These are phyloP conservation scores for Zaprionus davidi DNA, from an alignment of 1,140 invertebrate species.

Conservation along the genomic window DNA sequence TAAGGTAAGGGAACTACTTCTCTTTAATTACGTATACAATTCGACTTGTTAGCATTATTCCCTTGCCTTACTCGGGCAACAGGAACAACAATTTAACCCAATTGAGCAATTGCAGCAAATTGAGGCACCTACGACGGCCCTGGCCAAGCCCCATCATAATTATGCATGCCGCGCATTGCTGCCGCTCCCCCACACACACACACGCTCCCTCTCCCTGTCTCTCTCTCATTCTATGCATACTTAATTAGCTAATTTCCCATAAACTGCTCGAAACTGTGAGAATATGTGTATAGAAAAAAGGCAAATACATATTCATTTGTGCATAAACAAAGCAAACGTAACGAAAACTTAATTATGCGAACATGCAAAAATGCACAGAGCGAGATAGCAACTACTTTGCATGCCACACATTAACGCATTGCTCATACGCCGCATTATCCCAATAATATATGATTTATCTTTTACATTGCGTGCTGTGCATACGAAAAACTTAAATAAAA, in stretches of 20 bases:
- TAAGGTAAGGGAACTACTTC: background rate
- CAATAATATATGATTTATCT: slow-evolving; percentile 12
- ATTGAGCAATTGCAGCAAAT: slow-evolving; percentile 36
- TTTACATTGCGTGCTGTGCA: slow-evolving; percentile 49
- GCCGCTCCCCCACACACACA: slow-evolving; percentile 40
- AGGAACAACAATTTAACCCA: slow-evolving; percentile 29
- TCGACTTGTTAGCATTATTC: no score
- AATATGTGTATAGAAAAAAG: slow-evolving; percentile 49
- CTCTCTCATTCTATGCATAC: slow-evolving; percentile 48
- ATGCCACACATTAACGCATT: slow-evolving; percentile 37
- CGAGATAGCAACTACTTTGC: slow-evolving; percentile 41
- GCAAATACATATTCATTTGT: slow-evolving; percentile 30
- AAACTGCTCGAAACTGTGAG: slow-evolving; percentile 48
- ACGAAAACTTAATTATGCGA: slow-evolving; percentile 56
- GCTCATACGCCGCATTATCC: slow-evolving; percentile 51
- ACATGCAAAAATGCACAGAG: slow-evolving; percentile 69
- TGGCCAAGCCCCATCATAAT: slow-evolving; percentile 49
- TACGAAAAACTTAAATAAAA: slow-evolving; percentile 36
- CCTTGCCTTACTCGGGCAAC: background rate
- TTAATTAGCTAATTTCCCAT: slow-evolving; percentile 69
- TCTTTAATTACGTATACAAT: no score
- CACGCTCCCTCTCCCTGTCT: background rate
- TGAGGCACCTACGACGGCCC: background rate
- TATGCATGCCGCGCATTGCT: slow-evolving; percentile 52
- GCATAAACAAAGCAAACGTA: slow-evolving; percentile 28